phyloP scores from a whole-genome alignment of 2,113 vertebrate genomes.

The Hystrix brachyura region DNA sequence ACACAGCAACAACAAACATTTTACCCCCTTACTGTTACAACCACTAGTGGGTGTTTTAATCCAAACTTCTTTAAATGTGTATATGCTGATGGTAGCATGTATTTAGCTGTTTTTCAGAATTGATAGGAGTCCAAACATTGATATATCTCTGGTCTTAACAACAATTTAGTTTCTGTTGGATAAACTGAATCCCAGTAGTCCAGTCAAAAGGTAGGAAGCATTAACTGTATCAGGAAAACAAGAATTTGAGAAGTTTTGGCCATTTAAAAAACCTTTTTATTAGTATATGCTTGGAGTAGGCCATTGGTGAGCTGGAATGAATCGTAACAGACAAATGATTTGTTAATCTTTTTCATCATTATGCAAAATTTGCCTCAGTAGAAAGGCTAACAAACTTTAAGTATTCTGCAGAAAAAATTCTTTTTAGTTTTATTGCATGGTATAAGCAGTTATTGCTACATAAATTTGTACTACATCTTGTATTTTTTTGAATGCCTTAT shows the following conservation, averaged over 20 bases:
- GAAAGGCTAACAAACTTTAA: constrained; percentile 88
- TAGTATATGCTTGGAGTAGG: constrained; percentile 87
- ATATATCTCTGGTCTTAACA: neutral
- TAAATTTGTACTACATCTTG: constrained; percentile 97
- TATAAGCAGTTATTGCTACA: constrained; percentile 89
- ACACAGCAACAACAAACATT: too few relatives aligned
- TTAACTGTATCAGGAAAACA: constrained; percentile 96
- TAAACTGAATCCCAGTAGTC: constrained; percentile 97
- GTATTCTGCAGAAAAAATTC: constrained; percentile 87
- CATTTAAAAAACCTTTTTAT: constrained; percentile 84
- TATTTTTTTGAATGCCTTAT: constrained; percentile 92
- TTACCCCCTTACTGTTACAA: too few relatives aligned
- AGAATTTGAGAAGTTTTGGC: constrained; percentile 99
- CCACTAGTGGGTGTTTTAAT: neutral
- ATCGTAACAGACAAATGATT: constrained; percentile 90
- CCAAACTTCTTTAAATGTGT: neutral
- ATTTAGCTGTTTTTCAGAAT: neutral
- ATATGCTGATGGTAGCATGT: neutral
- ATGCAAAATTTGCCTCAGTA: constrained; percentile 87
- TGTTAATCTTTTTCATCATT: constrained; percentile 84
- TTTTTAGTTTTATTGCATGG: constrained; percentile 80
- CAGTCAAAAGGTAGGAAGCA: constrained; percentile 97
- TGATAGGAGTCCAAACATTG: neutral
- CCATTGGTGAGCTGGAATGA: constrained; percentile 94
- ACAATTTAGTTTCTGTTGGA: constrained; percentile 86